These are phyloP conservation scores for Drosophila birchii DNA, from an alignment of 2,888 invertebrate species.

Conservation along the genomic window DNA sequence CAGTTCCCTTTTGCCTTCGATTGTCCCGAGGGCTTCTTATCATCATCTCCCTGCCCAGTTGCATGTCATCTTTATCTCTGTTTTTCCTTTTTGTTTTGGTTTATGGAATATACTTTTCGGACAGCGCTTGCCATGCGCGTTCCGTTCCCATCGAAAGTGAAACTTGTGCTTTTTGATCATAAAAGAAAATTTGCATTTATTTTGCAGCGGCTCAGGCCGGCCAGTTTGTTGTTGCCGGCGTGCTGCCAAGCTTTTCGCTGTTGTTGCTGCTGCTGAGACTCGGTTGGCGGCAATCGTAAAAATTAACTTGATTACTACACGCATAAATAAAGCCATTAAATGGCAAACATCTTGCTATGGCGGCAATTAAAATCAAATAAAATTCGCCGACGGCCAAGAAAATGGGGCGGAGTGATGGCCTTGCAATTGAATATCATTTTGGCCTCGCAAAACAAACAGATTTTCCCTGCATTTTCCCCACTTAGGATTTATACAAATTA, in stretches of 20 bases:
- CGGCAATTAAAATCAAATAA: slow-evolving; percentile 78
- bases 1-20: slow-evolving; percentile 13
- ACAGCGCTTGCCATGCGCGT: slow-evolving; percentile 11
- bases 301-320: slow-evolving; percentile 78
- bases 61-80: slow-evolving; percentile 30
- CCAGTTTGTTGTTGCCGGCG: slow-evolving; percentile 26
- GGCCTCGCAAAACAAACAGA: neutral
- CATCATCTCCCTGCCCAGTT: slow-evolving; percentile 24
- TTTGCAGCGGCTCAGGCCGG: slow-evolving; percentile 48
- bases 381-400: slow-evolving; percentile 53
- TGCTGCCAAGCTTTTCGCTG: slow-evolving; percentile 39
- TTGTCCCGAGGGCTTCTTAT: slow-evolving; percentile 58
- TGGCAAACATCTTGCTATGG: slow-evolving; percentile 59
- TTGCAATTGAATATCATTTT: slow-evolving; percentile 37
- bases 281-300: slow-evolving; percentile 73
- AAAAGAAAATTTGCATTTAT: slow-evolving; percentile 75
- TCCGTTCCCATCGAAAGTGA: slow-evolving; percentile 70
- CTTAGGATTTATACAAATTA: slow-evolving; percentile 7
- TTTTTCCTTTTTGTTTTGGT: slow-evolving; percentile 7
- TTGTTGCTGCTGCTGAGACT: slow-evolving; percentile 36
- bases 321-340: slow-evolving; percentile 80
- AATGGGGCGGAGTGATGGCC: slow-evolving; percentile 26
- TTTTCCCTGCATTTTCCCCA: slow-evolving; percentile 16
- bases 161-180: slow-evolving; percentile 59
- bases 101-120: slow-evolving; percentile 14